Conservation (phyloP, 1,140 invertebrate genomes). For the Cyclargus thomasi region DNA sequence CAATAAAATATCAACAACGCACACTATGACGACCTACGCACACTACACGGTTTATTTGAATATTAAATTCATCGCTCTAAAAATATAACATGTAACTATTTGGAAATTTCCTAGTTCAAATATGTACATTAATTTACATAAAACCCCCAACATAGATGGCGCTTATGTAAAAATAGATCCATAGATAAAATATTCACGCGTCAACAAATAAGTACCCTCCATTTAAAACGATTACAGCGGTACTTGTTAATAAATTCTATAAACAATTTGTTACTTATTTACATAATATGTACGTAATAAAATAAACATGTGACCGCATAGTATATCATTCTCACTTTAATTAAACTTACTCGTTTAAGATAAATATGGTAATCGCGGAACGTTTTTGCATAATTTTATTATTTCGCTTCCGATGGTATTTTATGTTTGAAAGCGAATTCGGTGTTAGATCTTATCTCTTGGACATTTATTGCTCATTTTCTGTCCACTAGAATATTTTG, state of each 20-base stretch:
- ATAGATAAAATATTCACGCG: no score
- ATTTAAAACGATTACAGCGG: not conserved
- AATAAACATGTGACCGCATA: not conserved
- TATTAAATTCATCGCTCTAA: no score
- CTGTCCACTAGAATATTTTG: conserved; percentile 12
- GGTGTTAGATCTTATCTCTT: conserved; percentile 4
- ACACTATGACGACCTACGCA: no score
- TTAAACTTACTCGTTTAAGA: not conserved
- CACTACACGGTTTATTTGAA: no score
- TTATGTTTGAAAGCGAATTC: not conserved
- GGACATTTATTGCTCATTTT: not conserved
- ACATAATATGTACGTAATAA: not conserved
- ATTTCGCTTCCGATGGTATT: not conserved
- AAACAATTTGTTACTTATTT: conserved; percentile 1
- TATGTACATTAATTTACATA: no score
- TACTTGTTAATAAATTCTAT: not conserved
- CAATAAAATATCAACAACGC: no score
- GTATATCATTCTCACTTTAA: conserved; percentile 1
- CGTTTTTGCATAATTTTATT: not conserved
- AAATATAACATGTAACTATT: no score
- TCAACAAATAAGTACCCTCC: no score
- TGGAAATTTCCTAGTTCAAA: no score
- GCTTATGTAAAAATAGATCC: not conserved
- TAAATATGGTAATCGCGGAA: not conserved
- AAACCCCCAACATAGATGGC: no score